Conservation (phyloP, 2,797 vertebrate species). For the Loriculus beryllinus region DNA sequence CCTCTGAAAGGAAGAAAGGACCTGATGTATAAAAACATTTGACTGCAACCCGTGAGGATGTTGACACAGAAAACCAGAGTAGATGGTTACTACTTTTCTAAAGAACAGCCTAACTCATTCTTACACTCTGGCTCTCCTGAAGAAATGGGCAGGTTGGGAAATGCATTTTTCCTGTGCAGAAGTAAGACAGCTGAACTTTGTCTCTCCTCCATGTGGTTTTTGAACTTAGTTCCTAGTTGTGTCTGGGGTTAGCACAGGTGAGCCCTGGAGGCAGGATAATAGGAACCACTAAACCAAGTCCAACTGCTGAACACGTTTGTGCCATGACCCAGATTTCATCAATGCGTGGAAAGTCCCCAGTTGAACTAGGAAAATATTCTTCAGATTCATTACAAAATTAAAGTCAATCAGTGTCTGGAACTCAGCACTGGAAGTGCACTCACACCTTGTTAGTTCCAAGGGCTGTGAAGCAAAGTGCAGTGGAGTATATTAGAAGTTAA, state of each 20-base stretch:
- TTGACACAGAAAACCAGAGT: background rate
- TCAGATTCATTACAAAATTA: conserved; percentile 17
- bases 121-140: background rate
- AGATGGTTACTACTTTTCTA: background rate
- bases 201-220: background rate
- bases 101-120: background rate
- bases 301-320: background rate
- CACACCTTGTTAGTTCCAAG: background rate
- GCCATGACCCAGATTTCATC: conserved; percentile 39
- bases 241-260: conserved; percentile 3
- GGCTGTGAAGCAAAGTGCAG: background rate
- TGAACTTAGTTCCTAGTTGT: background rate
- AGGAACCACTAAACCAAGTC: background rate
- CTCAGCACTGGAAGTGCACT: background rate
- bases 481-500: background rate
- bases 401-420: background rate
- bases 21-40: background rate
- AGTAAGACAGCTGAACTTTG: background rate
- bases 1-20: background rate
- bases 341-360: background rate
- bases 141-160: background rate
- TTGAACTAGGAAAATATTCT: background rate
- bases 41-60: background rate
- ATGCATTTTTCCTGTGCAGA: background rate
- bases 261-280: background rate